Conservation (phyloP, 2,888 invertebrate species). For the Pomacea canaliculata region DNA sequence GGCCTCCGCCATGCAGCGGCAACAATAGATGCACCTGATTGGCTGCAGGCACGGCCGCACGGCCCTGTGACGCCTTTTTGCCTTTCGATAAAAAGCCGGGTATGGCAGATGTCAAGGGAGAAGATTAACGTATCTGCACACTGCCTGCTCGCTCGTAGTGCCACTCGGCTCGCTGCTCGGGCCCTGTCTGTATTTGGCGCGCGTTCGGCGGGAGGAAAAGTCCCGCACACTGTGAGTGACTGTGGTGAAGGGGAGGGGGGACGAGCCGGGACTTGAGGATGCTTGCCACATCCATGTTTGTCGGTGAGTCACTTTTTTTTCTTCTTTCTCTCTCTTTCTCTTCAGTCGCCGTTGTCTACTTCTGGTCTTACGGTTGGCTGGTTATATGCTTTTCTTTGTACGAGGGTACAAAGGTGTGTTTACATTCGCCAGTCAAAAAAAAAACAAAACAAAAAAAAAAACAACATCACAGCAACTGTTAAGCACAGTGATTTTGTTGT, state of each 20-base stretch:
- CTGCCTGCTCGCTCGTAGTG: neutral
- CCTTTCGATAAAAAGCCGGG: conserved; percentile 6
- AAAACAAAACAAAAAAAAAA: too few species aligned
- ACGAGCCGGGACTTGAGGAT: neutral
- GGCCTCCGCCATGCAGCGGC: neutral
- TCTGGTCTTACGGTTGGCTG: too few species aligned
- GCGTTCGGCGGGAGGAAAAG: neutral
- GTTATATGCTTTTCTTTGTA: too few species aligned
- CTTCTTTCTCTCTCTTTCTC: too few species aligned
- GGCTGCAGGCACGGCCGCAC: conserved; percentile 1
- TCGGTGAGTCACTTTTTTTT: neutral
- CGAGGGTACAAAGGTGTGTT: too few species aligned
- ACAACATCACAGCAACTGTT: too few species aligned
- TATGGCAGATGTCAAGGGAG: conserved; percentile 10
- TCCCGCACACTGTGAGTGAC: neutral
- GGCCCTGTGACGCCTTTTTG: neutral
- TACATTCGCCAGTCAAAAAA: too few species aligned
- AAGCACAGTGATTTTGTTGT: too few species aligned
- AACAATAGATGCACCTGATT: conserved; percentile 11
- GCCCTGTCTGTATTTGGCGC: neutral
- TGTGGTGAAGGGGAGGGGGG: conserved; percentile 4
- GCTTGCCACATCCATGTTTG: conserved; percentile 8
- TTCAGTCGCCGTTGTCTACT: too few species aligned
- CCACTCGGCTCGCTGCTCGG: neutral
- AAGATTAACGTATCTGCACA: conserved; percentile 12